Conservation (phyloP, 2,888 invertebrate genomes). For the Drosophila tanythrix region DNA sequence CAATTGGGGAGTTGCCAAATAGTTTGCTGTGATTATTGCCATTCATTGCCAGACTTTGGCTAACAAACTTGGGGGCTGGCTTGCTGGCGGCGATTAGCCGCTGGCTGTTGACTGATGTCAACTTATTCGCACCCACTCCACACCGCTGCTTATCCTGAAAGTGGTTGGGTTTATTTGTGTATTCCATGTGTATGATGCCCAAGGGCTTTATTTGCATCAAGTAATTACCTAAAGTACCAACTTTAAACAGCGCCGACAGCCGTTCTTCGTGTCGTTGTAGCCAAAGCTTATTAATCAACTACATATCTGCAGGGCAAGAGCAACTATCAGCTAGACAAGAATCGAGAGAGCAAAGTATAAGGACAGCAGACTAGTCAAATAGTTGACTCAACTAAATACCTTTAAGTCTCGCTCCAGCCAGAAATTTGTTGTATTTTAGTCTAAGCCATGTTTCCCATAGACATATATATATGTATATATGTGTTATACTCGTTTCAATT, state of each 20-base stretch:
- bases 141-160: not conserved
- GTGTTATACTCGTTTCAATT: not conserved
- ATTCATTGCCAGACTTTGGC: constrained; percentile 62
- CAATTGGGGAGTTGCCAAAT: constrained; percentile 31
- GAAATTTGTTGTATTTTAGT: not conserved
- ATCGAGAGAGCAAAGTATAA: not conserved
- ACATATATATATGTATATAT: too few relatives aligned
- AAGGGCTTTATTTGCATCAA: constrained; percentile 67
- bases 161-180: constrained; percentile 56
- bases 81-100: constrained; percentile 32
- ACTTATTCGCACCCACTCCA: not conserved
- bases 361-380: constrained; percentile 6
- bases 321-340: constrained; percentile 1
- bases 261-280: constrained; percentile 6
- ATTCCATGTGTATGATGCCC: constrained; percentile 49
- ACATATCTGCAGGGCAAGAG: constrained; percentile 42
- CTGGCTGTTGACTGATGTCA: constrained; percentile 25
- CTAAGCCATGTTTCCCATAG: not conserved
- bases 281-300: constrained; percentile 45
- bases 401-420: not conserved
- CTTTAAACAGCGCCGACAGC: constrained; percentile 45
- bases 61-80: constrained; percentile 47
- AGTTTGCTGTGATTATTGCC: constrained; percentile 68
- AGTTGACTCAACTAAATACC: not conserved
- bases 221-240: constrained; percentile 64